Percentiles rank a stretch among this genome's conserved stretches.
Evolutionary conservation across 2,797 vertebrate species (phyloP).

Genomic region (Platyrinchus mystaceus): DNA sequence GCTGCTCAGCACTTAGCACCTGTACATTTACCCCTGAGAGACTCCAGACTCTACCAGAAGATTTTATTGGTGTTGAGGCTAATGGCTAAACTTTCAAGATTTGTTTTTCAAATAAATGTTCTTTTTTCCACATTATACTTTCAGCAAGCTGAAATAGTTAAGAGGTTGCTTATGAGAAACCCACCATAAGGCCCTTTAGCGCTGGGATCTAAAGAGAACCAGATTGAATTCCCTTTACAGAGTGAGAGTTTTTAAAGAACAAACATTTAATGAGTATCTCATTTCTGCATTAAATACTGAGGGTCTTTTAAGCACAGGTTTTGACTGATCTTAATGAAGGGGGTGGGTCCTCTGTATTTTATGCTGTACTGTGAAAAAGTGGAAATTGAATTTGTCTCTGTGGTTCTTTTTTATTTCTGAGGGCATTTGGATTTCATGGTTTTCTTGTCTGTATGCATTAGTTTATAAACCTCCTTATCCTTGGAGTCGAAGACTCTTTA

Average conservation of each 20-base stretch:
- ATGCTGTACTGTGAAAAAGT: background rate
- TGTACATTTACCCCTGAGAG: slow-evolving; percentile 68
- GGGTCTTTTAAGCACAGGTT: slow-evolving; percentile 13
- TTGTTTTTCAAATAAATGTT: slow-evolving; percentile 75
- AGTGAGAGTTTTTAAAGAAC: slow-evolving; percentile 36
- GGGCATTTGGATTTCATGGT: background rate
- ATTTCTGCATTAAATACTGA: slow-evolving; percentile 58
- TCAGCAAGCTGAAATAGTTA: slow-evolving; percentile 62
- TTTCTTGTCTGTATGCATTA: background rate
- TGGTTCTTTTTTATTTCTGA: background rate
- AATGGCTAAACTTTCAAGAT: slow-evolving; percentile 74
- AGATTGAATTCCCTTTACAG: slow-evolving; percentile 63
- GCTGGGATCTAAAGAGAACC: slow-evolving; percentile 64
- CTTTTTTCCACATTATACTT: slow-evolving; percentile 59
- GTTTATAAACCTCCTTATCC: background rate
- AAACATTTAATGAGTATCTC: slow-evolving; percentile 64
- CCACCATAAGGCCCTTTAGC: slow-evolving; percentile 46
- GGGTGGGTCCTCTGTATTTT: background rate
- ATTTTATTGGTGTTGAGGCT: slow-evolving; percentile 69
- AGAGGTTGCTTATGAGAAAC: slow-evolving; percentile 65
- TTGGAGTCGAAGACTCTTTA: background rate
- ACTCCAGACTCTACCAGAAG: slow-evolving; percentile 55
- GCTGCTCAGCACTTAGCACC: slow-evolving; percentile 75
- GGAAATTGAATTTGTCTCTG: background rate
- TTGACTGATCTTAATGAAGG: slow-evolving; percentile 41